Percentiles rank a stretch among this genome's conserved stretches.
Conservation (phyloP, 2,888 invertebrate genomes). For the Caenorhabditis virilis region DNA sequence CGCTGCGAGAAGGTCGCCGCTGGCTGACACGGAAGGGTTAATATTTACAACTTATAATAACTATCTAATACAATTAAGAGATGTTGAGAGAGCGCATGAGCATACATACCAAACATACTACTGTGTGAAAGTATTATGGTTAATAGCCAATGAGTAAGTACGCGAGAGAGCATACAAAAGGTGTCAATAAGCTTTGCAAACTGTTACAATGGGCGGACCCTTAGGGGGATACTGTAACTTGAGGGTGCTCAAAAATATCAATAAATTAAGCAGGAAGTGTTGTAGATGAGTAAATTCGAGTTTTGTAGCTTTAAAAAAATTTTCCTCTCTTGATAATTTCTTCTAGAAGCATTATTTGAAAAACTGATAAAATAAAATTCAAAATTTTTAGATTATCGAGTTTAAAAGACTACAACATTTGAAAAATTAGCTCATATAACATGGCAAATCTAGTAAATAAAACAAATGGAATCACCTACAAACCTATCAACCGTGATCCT, state of each 20-base stretch:
- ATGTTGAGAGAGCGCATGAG: slow-evolving; percentile 7
- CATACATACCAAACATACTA: slow-evolving; percentile 34
- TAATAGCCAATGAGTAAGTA: not conserved
- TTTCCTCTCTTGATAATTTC: not conserved
- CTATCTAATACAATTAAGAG: slow-evolving; percentile 5
- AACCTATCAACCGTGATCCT: too few relatives aligned
- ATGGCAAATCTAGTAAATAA: too few relatives aligned
- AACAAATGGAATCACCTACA: too few relatives aligned
- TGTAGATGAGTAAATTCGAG: too few relatives aligned
- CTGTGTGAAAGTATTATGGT: slow-evolving; percentile 2
- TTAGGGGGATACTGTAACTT: slow-evolving; percentile 32
- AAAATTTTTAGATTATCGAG: not conserved
- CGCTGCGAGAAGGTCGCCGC: slow-evolving; percentile 25
- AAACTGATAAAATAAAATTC: not conserved
- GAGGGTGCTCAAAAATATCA: slow-evolving; percentile 15
- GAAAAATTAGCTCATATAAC: too few relatives aligned
- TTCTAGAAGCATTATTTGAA: not conserved
- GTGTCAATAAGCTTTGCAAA: not conserved
- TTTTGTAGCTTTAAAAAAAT: not conserved
- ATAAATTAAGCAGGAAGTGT: too few relatives aligned
- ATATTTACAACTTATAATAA: slow-evolving; percentile 4
- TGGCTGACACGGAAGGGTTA: slow-evolving; percentile 21
- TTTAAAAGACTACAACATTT: not conserved
- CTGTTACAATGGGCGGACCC: too few relatives aligned
- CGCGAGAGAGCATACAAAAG: not conserved